These are phyloP conservation scores for Eulacestoma nigropectus DNA, from an alignment of 2,113 vertebrate genomes.

Conservation along the genomic window DNA sequence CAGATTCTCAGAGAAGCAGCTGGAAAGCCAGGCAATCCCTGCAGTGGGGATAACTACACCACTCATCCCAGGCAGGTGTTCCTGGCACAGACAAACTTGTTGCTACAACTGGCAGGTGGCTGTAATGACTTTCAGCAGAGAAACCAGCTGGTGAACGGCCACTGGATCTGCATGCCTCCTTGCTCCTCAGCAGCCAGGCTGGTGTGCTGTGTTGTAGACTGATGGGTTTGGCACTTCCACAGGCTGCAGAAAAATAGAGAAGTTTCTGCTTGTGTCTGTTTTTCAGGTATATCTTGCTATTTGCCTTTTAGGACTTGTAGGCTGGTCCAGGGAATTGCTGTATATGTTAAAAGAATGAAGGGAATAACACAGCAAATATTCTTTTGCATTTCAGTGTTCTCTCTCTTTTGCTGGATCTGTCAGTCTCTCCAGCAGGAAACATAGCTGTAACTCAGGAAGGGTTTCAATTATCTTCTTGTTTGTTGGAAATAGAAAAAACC, in stretches of 20 bases:
- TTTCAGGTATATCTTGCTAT: neutral
- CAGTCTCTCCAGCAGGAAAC: slow-evolving; percentile 23
- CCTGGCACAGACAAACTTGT: neutral
- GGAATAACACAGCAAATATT: neutral
- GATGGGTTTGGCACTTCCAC: neutral
- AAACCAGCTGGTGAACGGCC: neutral
- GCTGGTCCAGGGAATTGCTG: neutral
- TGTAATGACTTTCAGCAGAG: neutral
- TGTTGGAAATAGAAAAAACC: slow-evolving; percentile 58
- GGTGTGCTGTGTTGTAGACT: fast-evolving
- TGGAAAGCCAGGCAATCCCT: neutral
- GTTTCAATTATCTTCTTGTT: slow-evolving; percentile 64
- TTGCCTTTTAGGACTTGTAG: neutral
- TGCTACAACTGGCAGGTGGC: neutral
- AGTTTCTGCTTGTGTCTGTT: neutral
- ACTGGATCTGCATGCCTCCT: neutral
- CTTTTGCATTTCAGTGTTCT: neutral
- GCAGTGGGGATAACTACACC: neutral
- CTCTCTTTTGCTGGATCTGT: neutral
- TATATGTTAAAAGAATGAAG: neutral
- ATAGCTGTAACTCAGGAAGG: slow-evolving; percentile 24
- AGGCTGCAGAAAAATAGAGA: neutral
- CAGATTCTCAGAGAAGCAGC: neutral
- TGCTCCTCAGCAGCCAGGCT: neutral
- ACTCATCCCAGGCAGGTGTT: neutral